phyloP scores from a whole-genome alignment of 2,113 vertebrate genomes.

The Muntiacus muntjak region DNA sequence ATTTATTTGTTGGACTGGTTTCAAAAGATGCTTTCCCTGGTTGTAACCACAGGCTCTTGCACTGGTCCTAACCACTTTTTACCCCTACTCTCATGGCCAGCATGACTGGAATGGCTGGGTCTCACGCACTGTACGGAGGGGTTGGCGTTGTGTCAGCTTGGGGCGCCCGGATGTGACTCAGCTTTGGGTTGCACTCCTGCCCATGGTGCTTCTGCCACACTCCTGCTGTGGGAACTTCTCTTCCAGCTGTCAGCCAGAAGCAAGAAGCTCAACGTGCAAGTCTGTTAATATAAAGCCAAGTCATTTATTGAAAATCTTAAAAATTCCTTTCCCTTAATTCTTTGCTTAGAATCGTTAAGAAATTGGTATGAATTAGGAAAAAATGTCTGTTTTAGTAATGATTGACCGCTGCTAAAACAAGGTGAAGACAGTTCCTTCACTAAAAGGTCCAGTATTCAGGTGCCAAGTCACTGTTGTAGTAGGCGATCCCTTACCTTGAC shows the following conservation, averaged over 20 bases:
- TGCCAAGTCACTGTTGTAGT: background rate
- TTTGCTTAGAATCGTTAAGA: slow-evolving; percentile 20
- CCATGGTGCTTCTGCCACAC: background rate
- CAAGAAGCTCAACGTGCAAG: slow-evolving; percentile 21
- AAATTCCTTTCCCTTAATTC: background rate
- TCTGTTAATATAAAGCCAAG: background rate
- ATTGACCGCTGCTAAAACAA: background rate
- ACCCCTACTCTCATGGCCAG: background rate
- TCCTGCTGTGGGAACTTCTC: background rate
- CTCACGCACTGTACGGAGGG: background rate
- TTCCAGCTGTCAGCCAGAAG: background rate
- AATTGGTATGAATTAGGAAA: background rate
- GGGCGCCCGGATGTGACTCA: background rate
- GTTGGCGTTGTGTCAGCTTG: slow-evolving; percentile 15
- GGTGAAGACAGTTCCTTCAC: background rate
- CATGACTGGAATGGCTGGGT: background rate
- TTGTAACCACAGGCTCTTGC: background rate
- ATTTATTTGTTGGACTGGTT: background rate
- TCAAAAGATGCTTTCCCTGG: background rate
- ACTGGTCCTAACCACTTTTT: background rate
- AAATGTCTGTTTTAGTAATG: background rate
- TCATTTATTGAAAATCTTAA: background rate
- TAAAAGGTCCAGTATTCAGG: background rate
- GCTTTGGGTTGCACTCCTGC: background rate
- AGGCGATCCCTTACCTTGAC: background rate